These are phyloP conservation scores for Margaritifera margaritifera DNA, from an alignment of 2,888 invertebrate genomes.

Conservation along the genomic window DNA sequence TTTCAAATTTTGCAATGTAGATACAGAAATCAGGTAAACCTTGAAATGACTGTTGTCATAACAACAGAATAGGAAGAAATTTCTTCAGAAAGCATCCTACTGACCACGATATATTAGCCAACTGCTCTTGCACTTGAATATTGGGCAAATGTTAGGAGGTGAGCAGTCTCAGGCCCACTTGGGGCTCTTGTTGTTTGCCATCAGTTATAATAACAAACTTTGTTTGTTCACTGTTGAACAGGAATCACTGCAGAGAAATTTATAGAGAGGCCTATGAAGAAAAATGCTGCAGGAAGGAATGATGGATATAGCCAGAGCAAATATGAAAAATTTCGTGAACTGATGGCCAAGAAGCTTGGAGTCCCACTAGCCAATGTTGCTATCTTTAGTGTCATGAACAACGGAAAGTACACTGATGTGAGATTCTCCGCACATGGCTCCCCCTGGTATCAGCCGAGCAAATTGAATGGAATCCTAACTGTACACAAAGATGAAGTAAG, in stretches of 20 bases:
- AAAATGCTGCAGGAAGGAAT: conserved; percentile 9
- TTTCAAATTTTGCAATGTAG: no score
- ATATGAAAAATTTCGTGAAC: conserved; percentile 90
- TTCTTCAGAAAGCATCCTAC: no score
- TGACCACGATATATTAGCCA: no score
- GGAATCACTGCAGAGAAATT: conserved; percentile 98
- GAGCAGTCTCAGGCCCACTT: no score
- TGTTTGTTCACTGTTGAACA: conserved; percentile 10
- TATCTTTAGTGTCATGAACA: conserved; percentile 94
- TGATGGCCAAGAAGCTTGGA: conserved; percentile 89
- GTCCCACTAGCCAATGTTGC: conserved; percentile 91
- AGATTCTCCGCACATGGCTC: conserved; percentile 96
- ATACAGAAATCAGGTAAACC: no score
- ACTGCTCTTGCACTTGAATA: no score
- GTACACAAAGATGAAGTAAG: conserved; percentile 57
- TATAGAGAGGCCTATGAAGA: conserved; percentile 74
- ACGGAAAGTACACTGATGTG: conserved; percentile 88
- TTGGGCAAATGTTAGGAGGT: no score
- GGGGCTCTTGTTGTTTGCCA: no score
- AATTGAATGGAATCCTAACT: conserved; percentile 91
- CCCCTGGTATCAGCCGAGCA: conserved; percentile 94
- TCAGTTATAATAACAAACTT: neutral
- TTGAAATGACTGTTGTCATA: no score
- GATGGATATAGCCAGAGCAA: conserved; percentile 79
- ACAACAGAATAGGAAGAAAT: no score